These are phyloP conservation scores for Platyrinchus mystaceus DNA, from an alignment of 2,797 vertebrate species.

Conservation along the genomic window DNA sequence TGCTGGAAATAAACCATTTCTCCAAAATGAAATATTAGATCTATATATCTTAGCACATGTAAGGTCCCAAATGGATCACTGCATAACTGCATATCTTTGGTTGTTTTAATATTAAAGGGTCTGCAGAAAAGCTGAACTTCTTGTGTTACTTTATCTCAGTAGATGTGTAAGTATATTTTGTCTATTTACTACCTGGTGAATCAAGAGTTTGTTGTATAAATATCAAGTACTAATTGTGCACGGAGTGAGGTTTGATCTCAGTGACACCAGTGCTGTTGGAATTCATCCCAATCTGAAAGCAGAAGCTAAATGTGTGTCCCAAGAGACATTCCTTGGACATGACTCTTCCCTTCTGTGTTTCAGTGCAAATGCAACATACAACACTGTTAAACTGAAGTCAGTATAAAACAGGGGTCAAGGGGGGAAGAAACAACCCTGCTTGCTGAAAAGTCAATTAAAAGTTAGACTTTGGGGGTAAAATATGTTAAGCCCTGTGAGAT, in stretches of 20 bases:
- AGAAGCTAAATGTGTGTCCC: background rate
- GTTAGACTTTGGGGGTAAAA: background rate
- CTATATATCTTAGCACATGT: conserved; percentile 42
- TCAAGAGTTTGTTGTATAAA: background rate
- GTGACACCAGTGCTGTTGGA: background rate
- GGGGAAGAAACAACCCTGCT: background rate
- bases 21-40: conserved; percentile 49
- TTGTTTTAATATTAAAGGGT: conserved; percentile 16
- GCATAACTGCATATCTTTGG: background rate
- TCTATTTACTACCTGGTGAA: background rate
- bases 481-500: background rate
- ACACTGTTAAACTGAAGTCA: background rate
- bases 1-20: conserved; percentile 59
- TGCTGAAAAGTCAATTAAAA: background rate
- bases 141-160: background rate
- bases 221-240: background rate
- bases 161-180: background rate
- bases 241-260: background rate
- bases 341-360: background rate
- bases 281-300: background rate
- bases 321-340: background rate
- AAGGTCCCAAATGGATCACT: background rate
- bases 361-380: background rate
- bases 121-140: background rate
- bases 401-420: background rate